Evolutionary conservation across 2,888 invertebrate genomes (phyloP).

Genomic region (Heliconius charithonia): DNA sequence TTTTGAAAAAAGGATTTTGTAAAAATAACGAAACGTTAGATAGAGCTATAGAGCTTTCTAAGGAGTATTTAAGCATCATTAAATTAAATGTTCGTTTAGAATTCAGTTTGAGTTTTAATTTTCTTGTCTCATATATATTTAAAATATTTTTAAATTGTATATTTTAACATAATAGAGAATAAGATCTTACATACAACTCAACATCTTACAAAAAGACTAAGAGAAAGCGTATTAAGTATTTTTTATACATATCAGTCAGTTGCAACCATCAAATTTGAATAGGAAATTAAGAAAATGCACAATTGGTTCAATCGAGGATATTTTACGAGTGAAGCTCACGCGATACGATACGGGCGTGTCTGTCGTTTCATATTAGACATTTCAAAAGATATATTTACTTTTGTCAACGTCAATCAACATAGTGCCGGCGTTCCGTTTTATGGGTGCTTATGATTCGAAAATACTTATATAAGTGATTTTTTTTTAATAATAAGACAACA

Average conservation of each 20-base stretch:
- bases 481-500: not conserved
- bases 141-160: not conserved
- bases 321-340: conserved; percentile 43
- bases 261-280: conserved; percentile 33
- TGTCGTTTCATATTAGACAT: conserved; percentile 23
- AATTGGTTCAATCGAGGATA: conserved; percentile 34
- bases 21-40: not conserved
- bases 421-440: not conserved
- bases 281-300: conserved; percentile 41
- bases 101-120: not conserved
- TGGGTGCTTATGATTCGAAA: not conserved
- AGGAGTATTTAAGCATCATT: not conserved
- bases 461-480: not conserved
- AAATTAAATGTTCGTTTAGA: not conserved
- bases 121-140: not conserved
- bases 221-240: not conserved
- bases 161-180: not conserved
- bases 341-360: conserved; percentile 41
- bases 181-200: no score
- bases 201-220: not conserved
- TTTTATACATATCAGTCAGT: not conserved
- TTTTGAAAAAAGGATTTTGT: not conserved
- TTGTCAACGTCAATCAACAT: conserved; percentile 15
- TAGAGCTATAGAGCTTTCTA: not conserved
- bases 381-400: conserved; percentile 14